Conservation (phyloP, 2,113 vertebrate genomes). For the Chrysochloris asiatica region DNA sequence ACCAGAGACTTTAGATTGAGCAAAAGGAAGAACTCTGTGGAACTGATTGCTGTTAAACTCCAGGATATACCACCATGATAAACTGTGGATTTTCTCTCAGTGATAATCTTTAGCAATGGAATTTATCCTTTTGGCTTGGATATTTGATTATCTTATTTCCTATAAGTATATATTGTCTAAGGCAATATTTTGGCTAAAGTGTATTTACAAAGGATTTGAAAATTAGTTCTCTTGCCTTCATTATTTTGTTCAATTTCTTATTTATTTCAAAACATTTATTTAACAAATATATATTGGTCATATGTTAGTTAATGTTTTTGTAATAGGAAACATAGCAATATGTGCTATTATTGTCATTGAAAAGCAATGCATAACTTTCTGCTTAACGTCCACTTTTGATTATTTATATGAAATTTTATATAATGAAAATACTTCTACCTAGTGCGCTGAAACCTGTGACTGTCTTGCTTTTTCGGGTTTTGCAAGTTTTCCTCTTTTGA, state of each 20-base stretch:
- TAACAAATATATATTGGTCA: not conserved
- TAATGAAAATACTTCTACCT: constrained; percentile 25
- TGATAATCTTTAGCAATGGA: not conserved
- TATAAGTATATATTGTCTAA: not conserved
- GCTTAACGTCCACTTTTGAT: constrained; percentile 43
- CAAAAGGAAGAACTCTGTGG: not conserved
- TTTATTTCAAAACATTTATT: constrained; percentile 9
- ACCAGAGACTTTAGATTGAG: constrained; percentile 28
- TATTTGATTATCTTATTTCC: not conserved
- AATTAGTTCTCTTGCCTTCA: not conserved
- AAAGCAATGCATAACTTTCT: constrained; percentile 13
- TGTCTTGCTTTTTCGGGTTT: not conserved
- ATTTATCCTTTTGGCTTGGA: not conserved
- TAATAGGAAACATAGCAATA: not conserved
- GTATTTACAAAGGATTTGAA: constrained; percentile 27
- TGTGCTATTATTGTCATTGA: not conserved
- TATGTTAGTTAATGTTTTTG: constrained; percentile 27
- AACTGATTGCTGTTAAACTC: not conserved
- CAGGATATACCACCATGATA: not conserved
- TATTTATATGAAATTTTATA: not conserved
- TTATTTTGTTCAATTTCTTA: constrained; percentile 35
- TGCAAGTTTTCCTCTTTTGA: not conserved
- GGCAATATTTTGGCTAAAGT: not conserved
- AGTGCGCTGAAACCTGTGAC: no score
- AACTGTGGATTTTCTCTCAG: not conserved